Conservation (phyloP, 1,140 invertebrate species). For the Trachelipus rathkii region DNA sequence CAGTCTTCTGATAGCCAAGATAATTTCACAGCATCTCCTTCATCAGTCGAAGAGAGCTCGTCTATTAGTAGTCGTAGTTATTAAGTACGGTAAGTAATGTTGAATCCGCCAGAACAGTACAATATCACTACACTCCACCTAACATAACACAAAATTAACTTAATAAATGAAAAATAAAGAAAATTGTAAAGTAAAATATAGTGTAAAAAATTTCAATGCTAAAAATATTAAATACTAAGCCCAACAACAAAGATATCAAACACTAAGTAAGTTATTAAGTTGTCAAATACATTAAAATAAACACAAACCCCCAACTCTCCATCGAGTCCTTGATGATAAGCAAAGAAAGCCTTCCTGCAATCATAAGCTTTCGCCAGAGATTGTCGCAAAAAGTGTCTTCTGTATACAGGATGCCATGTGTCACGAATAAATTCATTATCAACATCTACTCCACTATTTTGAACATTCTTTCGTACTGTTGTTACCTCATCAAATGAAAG, state of each 20-base stretch:
- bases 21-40: too few relatives aligned
- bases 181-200: background rate
- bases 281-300: too few relatives aligned
- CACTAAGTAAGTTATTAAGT: too few relatives aligned
- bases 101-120: slow-evolving; percentile 96
- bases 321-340: slow-evolving; percentile 77
- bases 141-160: background rate
- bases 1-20: too few relatives aligned
- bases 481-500: slow-evolving; percentile 85
- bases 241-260: too few relatives aligned
- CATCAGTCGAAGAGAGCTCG: too few relatives aligned
- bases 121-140: slow-evolving; percentile 82
- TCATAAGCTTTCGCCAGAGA: slow-evolving; percentile 78
- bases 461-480: slow-evolving; percentile 83
- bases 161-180: too few relatives aligned
- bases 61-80: too few relatives aligned
- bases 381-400: slow-evolving; percentile 82
- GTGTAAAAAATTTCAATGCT: too few relatives aligned
- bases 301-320: slow-evolving; percentile 57
- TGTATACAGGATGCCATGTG: slow-evolving; percentile 88
- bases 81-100: too few relatives aligned
- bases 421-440: slow-evolving; percentile 76
- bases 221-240: background rate
- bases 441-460: slow-evolving; percentile 67
- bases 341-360: slow-evolving; percentile 86